These are phyloP conservation scores for Siniperca obscura DNA, from an alignment of 2,797 vertebrate species.

Conservation along the genomic window DNA sequence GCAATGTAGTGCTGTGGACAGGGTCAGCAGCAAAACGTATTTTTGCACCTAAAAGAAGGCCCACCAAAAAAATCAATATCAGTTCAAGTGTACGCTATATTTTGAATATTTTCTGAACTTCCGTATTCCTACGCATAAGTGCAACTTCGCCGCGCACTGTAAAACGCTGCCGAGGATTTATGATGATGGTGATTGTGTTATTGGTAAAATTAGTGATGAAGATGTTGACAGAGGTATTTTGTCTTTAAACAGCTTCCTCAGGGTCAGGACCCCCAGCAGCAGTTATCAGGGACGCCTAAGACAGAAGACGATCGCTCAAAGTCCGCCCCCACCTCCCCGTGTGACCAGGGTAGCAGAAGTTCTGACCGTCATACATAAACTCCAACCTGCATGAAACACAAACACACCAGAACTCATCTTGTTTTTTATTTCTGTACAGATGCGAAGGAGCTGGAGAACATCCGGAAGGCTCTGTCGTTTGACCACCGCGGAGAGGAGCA, in stretches of 20 bases:
- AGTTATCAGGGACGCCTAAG: constrained; percentile 84
- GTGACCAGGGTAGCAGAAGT: constrained; percentile 89
- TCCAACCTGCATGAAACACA: rapidly evolving
- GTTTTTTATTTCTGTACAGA: constrained; percentile 76
- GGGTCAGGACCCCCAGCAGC: constrained; percentile 88
- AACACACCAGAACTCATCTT: neutral
- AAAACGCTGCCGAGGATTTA: too few relatives aligned
- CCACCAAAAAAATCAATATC: too few relatives aligned
- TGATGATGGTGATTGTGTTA: neutral
- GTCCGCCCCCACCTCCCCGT: constrained; percentile 95
- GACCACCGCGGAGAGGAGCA: constrained; percentile 93
- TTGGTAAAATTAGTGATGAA: neutral
- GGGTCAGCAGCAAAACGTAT: too few relatives aligned
- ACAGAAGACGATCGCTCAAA: constrained; percentile 92
- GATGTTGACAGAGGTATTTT: neutral
- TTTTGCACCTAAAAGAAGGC: too few relatives aligned
- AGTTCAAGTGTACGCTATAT: too few relatives aligned
- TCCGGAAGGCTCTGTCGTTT: constrained; percentile 94
- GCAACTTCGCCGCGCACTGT: too few relatives aligned
- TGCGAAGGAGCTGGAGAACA: constrained; percentile 94
- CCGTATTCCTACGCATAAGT: too few relatives aligned
- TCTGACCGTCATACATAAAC: neutral
- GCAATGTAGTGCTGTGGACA: too few relatives aligned
- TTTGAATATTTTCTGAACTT: too few relatives aligned
- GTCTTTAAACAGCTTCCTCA: constrained; percentile 86